Percentiles rank a stretch among this genome's conserved stretches.
Conservation (phyloP, 2,888 invertebrate genomes). For the Cyrtodaria siliqua region DNA sequence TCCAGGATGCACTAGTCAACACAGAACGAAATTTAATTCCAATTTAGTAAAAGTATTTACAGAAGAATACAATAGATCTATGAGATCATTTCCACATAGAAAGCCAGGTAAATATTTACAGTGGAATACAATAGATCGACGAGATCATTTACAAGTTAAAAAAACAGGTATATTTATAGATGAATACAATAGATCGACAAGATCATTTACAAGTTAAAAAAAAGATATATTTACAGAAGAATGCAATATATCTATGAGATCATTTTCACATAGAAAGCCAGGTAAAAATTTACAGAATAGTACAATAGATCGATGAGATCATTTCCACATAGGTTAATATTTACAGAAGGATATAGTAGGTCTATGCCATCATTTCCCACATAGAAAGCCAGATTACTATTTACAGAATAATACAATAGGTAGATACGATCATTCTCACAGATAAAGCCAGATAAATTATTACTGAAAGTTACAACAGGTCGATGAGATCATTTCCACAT, state of each 20-base stretch:
- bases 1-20: constrained; percentile 89
- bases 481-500: constrained; percentile 24
- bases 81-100: constrained; percentile 20
- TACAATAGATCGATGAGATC: too few relatives aligned
- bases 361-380: constrained; percentile 94
- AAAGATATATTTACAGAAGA: constrained; percentile 95
- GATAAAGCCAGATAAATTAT: constrained; percentile 40
- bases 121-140: too few relatives aligned
- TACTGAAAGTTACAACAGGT: too few relatives aligned
- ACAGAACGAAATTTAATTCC: constrained; percentile 93
- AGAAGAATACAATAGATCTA: constrained; percentile 89
- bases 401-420: constrained; percentile 91
- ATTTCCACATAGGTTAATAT: too few relatives aligned
- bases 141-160: too few relatives aligned
- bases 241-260: constrained; percentile 85
- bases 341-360: too few relatives aligned
- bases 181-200: too few relatives aligned
- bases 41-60: constrained; percentile 95
- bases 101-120: constrained; percentile 40
- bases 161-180: too few relatives aligned
- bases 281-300: constrained; percentile 41
- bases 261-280: constrained; percentile 23
- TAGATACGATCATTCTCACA: constrained; percentile 33
- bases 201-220: constrained; percentile 94
- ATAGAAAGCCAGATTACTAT: constrained; percentile 94